Conservation (phyloP, 2,888 invertebrate genomes). For the Slavum lentiscoides region DNA sequence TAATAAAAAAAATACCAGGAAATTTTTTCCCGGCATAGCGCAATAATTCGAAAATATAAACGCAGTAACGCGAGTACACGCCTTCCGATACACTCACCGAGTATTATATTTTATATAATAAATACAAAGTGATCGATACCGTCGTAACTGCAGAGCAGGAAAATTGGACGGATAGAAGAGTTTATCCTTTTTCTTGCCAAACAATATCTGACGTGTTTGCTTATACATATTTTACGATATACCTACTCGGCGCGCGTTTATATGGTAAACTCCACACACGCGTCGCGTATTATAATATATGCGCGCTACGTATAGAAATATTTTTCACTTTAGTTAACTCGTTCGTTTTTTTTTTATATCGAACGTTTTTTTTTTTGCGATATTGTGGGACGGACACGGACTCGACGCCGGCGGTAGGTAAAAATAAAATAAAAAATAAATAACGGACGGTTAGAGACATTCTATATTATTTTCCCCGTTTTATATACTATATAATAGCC, state of each 20-base stretch:
- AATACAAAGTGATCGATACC: no score
- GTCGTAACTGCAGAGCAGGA: no score
- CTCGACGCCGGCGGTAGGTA: not conserved
- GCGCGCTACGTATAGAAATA: not conserved
- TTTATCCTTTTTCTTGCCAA: constrained; percentile 6
- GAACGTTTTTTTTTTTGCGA: no score
- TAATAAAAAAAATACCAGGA: no score
- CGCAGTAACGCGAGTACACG: no score
- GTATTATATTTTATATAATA: no score
- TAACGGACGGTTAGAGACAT: constrained; percentile 9
- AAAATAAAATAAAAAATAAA: constrained; percentile 5
- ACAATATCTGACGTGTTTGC: constrained; percentile 29
- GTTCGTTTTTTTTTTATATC: not conserved
- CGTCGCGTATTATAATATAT: not conserved
- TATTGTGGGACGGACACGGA: constrained; percentile 8
- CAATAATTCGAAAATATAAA: no score
- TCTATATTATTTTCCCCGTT: constrained; percentile 40
- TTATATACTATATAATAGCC: no score
- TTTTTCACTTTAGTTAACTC: constrained; percentile 36
- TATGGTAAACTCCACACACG: not conserved
- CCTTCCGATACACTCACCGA: no score
- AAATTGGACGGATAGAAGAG: no score
- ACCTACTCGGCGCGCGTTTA: no score
- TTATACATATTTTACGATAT: not conserved
- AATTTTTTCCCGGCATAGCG: no score